phyloP scores from a whole-genome alignment of 2,113 vertebrate genomes.

The Saimiri boliviensis region DNA sequence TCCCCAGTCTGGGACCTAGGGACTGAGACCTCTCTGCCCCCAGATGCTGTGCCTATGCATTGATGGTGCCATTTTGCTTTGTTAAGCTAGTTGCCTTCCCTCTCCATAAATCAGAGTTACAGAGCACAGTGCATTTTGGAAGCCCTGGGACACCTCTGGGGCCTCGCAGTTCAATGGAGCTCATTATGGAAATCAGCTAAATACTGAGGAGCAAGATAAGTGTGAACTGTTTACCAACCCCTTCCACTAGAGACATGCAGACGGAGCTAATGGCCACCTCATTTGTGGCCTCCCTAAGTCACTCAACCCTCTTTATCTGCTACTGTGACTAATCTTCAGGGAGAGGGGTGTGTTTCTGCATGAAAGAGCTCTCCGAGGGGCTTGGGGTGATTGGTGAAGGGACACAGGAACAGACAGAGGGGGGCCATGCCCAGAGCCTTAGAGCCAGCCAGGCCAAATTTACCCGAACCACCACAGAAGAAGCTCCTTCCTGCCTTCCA shows the following conservation, averaged over 20 bases:
- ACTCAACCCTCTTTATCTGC: constrained; percentile 80
- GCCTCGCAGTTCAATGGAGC: constrained; percentile 83
- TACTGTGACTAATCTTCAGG: constrained; percentile 69
- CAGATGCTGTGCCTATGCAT: constrained; percentile 31
- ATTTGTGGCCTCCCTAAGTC: constrained; percentile 74
- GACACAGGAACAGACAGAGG: no score
- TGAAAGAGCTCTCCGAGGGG: background rate
- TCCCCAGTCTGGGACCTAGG: background rate
- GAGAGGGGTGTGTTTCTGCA: background rate
- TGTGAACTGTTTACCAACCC: constrained; percentile 80
- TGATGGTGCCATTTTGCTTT: constrained; percentile 53
- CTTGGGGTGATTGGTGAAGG: background rate
- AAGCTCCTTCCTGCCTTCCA: background rate
- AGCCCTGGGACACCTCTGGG: constrained; percentile 82
- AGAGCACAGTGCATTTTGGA: constrained; percentile 74
- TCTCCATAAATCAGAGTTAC: constrained; percentile 83
- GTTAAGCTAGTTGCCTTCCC: constrained; percentile 77
- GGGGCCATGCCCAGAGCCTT: background rate
- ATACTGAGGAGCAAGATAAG: constrained; percentile 84
- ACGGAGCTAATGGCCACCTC: constrained; percentile 79
- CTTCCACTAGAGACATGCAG: constrained; percentile 74
- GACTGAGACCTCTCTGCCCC: background rate
- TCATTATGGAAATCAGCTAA: constrained; percentile 88
- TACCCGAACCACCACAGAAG: background rate
- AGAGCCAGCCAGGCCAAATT: background rate